Base-by-base conservation (phyloP, 2,888 invertebrate genomes). In the Andrena minutula region DNA sequence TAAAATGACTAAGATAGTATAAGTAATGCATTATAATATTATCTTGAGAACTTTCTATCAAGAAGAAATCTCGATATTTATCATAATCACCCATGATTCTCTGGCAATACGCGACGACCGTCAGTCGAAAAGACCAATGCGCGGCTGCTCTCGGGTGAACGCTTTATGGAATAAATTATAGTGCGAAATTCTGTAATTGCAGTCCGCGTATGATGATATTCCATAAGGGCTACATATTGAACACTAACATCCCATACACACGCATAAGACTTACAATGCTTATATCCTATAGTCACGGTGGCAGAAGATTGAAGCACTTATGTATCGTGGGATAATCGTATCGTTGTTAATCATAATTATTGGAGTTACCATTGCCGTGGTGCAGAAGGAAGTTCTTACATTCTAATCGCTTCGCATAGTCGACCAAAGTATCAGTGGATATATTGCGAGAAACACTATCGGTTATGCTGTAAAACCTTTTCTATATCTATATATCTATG, bases 251-350 rank as follows among this genome's bases (percentile, higher is more conserved):
- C 28, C 16, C 56, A 74, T 49, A 68, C 51, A 56, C 47, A 32
- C 41, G 73, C 73, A 68, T 32, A 53, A 79, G 26, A 84, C 84
- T 71, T 86, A 61, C 75, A 85, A 77, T 87, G 77, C 83, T 86
- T 84, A 75, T 90, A 89, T 90, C 84, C 89, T 90, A 86, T 90
- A 93, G 92, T 92, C 92, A 83, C 84, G 88, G 89, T 91, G 91
- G 92, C 90, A 89, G 92, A 90, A 86, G 89, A 89, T 91, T 82
- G 88, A 89, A 86, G 89, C 89, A 85, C 79, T 87, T 85, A 87
- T 92, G 86, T 90, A 89, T 90, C 91, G 87, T 90, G 91, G 92
- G 88, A 89, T 92, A 90, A 89, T 93, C 88, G 74, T 92, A 85
- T 89, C 90, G 76, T 90, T 90, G 73, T 90, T 92, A 87, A 88